Evolutionary conservation across 1,140 invertebrate genomes (phyloP), one percentile per base, ranked within the genome.

Genomic region (Pseudomyrmex gracilis): DNA sequence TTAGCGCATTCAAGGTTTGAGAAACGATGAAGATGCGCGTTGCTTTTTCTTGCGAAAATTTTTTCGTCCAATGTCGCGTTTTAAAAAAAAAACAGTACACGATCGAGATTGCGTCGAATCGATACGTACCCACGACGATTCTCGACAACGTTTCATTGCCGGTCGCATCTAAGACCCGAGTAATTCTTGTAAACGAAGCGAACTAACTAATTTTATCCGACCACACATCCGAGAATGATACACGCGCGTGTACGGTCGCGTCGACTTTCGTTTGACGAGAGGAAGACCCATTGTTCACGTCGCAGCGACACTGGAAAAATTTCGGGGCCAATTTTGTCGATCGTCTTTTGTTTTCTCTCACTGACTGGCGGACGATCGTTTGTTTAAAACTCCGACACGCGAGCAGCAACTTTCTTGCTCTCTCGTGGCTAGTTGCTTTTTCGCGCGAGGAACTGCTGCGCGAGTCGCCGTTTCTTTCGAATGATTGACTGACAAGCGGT

Each of bases 241-340:
- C 17, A 12, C 12, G 20, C 8, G 12, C 24, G 43, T 57, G 64
- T 68, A 24, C 74, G 51, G 17, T 47, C 73, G 73, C 45, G 73
- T 17, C 63, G 63, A 78, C 24, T 24, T 24, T n/a, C 45, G 45
- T 24, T 17, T 8, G 9, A 10, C 51, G 60, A 66, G n/a, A 53
- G 9, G 34, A 43, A 68, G 58, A 47, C 47, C 49, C 4, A 49
- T 64, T 80, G 76, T 80, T 80, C 76, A 49, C 12, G 63, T 80
- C 15, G 22, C n/a, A 24, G 60, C 47, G 76, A 80, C 76, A 71
- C 0, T 45, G 64, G 20, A 43, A 22, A 22, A 80, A 71, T 71
- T 34, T 58, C 67, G 76, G 76, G 76, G 76, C 76, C 76, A 80
- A 80, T 80, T 80, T 80, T 80, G 66, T 70, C 51, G 66, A 71